Evolutionary conservation across 2,113 vertebrate genomes (phyloP).

Genomic region (Numenius arquata): DNA sequence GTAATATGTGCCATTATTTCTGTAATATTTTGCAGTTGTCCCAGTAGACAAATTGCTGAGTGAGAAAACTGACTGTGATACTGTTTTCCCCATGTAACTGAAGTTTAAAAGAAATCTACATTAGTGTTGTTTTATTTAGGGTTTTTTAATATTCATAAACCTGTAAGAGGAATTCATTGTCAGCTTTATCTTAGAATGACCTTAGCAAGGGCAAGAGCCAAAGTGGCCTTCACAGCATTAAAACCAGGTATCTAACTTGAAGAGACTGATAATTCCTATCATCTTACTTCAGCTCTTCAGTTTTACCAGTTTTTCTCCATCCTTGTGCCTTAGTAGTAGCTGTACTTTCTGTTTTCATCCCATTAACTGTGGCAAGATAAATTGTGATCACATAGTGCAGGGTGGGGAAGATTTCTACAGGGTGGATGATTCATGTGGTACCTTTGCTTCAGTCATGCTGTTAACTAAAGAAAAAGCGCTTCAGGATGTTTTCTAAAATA

Average conservation of each 20-base stretch:
- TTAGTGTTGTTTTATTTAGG: neutral
- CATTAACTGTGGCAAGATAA: neutral
- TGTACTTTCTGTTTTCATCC: constrained; percentile 26
- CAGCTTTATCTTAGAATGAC: constrained; percentile 4
- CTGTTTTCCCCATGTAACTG: constrained; percentile 33
- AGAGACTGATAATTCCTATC: constrained; percentile 3
- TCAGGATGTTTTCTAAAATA: neutral
- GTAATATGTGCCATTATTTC: constrained; percentile 15
- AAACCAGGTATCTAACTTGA: constrained; percentile 30
- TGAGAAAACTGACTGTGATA: constrained; percentile 17
- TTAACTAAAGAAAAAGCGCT: neutral
- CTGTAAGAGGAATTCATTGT: neutral
- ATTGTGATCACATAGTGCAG: neutral
- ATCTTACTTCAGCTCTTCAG: constrained; percentile 16
- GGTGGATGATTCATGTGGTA: neutral
- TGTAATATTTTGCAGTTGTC: neutral
- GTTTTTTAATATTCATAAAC: neutral
- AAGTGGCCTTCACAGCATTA: constrained; percentile 57
- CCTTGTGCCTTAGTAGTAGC: constrained; percentile 53
- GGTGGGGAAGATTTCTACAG: neutral
- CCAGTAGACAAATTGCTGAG: neutral
- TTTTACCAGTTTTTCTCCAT: constrained; percentile 33
- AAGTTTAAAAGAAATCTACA: neutral
- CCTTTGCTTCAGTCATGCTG: neutral
- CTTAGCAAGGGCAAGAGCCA: constrained; percentile 39